Evolutionary conservation across 2,797 vertebrate species (phyloP), one percentile per base, ranked within the genome.

Genomic region (Falco berigora): DNA sequence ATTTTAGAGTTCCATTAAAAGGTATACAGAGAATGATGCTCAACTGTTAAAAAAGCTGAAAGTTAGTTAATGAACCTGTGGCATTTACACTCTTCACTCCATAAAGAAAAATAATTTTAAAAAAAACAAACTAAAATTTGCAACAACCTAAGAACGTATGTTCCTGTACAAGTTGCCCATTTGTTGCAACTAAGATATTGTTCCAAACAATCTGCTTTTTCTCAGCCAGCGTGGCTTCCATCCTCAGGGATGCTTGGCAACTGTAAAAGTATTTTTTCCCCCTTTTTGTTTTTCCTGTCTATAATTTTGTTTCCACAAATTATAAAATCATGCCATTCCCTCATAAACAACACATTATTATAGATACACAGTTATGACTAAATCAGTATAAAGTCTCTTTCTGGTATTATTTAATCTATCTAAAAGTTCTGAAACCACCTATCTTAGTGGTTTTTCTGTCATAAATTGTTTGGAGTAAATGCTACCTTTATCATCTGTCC

Each of bases 341-440:
- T 91, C 56, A 82, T 19, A 91, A 34, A 21, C 22, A 95, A 36
- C 61, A 68, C 8, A 32, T 34, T 72, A 80, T 66, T 90, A 71
- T 71, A 92, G 64, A 80, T 23, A 21, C 47, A 49, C 24, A 86
- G 49, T 44, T 56, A 78, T 28, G 47, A 27, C 50, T 72, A 90
- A 90, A 92, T 34, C 58, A 92, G 34, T 42, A 59, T 56, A 27
- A 59, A 94, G 82, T 88, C 59, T 87, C 79, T 91, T 96, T 90
- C 89, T 80, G 71, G 64, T n/a, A 34, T 25, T 80, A 80, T 23
- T 95, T 88, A 79, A 85, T 34, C 73, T 53, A 94, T 53, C 67
- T 87, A 69, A 52, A 95, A 96, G 40, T 76, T 88, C 86, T 87
- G 77, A 91, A 94, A 72, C 58, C 91, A 64, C 11, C 2, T 81